These are phyloP conservation scores for Mercenaria mercenaria DNA, from an alignment of 1,140 invertebrate species.

Conservation along the genomic window DNA sequence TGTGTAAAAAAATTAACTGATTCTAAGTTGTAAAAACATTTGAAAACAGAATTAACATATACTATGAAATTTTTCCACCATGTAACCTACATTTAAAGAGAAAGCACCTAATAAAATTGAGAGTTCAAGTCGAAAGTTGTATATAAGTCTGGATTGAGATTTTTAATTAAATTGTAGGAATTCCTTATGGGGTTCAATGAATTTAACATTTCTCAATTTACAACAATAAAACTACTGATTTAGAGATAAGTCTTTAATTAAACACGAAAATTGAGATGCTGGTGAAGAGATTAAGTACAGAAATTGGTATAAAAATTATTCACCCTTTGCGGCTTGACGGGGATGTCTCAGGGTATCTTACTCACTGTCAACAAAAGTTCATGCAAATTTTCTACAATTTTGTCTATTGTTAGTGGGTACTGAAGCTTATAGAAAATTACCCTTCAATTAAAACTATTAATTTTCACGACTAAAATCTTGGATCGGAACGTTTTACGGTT, in stretches of 20 bases:
- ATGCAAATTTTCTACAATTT: constrained; percentile 16
- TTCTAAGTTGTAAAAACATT: too few species aligned
- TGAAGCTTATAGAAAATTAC: constrained; percentile 55
- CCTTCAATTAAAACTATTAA: constrained; percentile 67
- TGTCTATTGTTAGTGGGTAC: constrained; percentile 13
- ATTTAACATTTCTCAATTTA: not conserved
- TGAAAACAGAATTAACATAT: too few species aligned
- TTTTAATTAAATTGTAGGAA: constrained; percentile 1
- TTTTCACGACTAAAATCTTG: constrained; percentile 39
- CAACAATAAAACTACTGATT: constrained; percentile 40
- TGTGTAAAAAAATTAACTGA: too few species aligned
- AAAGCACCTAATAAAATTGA: too few species aligned
- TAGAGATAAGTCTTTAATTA: constrained; percentile 62
- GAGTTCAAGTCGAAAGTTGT: too few species aligned
- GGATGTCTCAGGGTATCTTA: constrained; percentile 26
- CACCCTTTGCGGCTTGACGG: not conserved
- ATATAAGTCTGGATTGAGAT: not conserved
- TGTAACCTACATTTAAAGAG: too few species aligned
- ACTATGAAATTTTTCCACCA: too few species aligned
- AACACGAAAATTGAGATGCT: constrained; percentile 44
- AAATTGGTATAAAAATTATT: constrained; percentile 47
- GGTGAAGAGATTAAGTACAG: constrained; percentile 31
- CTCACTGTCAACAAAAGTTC: constrained; percentile 47
- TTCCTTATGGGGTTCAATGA: constrained; percentile 17
- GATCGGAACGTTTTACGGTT: constrained; percentile 37